Conservation (phyloP, 2,797 vertebrate species). For the Malacoraja senta region DNA sequence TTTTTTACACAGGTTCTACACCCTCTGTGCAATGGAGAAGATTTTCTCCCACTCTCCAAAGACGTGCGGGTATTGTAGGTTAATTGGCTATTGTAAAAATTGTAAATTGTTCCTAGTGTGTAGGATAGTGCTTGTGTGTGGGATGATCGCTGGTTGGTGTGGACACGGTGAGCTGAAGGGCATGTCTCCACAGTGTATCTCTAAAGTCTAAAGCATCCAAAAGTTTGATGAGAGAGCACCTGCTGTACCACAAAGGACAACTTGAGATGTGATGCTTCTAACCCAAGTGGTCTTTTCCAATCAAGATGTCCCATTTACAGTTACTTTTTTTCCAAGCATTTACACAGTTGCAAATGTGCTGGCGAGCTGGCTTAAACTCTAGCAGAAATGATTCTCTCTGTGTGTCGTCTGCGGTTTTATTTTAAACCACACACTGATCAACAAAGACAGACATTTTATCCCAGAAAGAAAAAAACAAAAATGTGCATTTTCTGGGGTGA, state of each 20-base stretch:
- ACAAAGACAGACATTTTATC: not conserved
- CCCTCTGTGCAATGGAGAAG: too few species aligned
- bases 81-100: too few species aligned
- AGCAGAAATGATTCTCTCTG: not conserved
- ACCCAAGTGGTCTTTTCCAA: not conserved
- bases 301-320: not conserved
- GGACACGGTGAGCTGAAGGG: too few species aligned
- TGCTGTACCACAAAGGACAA: not conserved
- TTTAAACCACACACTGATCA: not conserved
- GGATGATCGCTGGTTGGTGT: too few species aligned
- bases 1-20: too few species aligned
- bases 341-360: not conserved
- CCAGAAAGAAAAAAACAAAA: not conserved
- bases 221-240: not conserved
- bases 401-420: not conserved
- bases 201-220: too few species aligned
- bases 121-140: too few species aligned
- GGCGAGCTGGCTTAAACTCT: not conserved
- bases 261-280: not conserved
- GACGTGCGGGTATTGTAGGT: too few species aligned
- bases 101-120: too few species aligned
- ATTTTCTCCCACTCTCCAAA: too few species aligned
- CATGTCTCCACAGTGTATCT: too few species aligned
- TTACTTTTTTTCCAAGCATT: not conserved
- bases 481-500: not conserved